Evolutionary conservation across 2,888 invertebrate genomes (phyloP).

Genomic region (Camptogramma bilineatum): DNA sequence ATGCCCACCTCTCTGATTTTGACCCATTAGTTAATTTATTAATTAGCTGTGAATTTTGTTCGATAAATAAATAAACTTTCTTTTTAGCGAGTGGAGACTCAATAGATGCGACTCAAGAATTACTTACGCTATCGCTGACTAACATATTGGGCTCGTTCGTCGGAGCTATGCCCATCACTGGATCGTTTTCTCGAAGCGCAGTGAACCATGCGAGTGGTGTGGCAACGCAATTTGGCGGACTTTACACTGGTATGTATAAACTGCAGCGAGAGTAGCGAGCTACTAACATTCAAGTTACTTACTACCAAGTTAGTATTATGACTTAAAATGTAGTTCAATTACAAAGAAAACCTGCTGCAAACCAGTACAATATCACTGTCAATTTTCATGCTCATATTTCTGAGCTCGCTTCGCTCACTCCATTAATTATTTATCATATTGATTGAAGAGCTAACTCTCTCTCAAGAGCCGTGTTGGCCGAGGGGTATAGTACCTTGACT

Average conservation of each 20-base stretch:
- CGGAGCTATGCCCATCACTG: slow-evolving; percentile 95
- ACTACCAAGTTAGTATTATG: too few species aligned
- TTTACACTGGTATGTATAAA: slow-evolving; percentile 88
- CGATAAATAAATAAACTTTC: not conserved
- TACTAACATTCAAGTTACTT: not conserved
- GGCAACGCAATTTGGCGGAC: slow-evolving; percentile 93
- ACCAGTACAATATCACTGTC: too few species aligned
- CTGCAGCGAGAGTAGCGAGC: not conserved
- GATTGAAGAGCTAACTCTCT: too few species aligned
- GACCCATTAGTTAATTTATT: too few species aligned
- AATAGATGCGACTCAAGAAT: slow-evolving; percentile 95
- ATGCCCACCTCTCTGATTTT: too few species aligned
- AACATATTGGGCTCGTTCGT: slow-evolving; percentile 95
- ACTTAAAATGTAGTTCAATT: too few species aligned
- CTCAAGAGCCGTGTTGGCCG: too few species aligned
- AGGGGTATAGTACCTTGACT: too few species aligned
- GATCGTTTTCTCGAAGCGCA: slow-evolving; percentile 95
- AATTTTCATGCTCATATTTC: too few species aligned
- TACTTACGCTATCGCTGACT: slow-evolving; percentile 93
- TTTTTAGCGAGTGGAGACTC: slow-evolving; percentile 89
- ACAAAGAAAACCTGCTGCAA: too few species aligned
- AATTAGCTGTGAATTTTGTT: too few species aligned
- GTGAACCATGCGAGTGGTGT: slow-evolving; percentile 98
- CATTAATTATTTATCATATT: not conserved
- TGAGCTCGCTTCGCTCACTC: too few species aligned